phyloP scores from a whole-genome alignment of 2,888 invertebrate species.

The Coremacera marginata region DNA sequence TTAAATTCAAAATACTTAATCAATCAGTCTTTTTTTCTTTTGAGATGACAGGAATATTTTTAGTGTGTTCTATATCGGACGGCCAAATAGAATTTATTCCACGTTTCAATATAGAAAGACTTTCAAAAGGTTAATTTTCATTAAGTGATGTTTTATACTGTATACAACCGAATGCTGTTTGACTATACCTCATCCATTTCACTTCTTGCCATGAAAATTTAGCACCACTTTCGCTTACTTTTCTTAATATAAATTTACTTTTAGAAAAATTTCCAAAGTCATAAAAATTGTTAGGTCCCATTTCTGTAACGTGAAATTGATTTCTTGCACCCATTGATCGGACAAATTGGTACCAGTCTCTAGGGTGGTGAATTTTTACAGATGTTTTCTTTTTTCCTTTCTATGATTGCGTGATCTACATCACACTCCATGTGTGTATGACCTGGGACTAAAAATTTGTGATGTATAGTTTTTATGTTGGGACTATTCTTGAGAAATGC shows the following conservation, averaged over 20 bases:
- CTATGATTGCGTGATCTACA: background rate
- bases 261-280: background rate
- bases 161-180: no score
- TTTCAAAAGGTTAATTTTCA: no score
- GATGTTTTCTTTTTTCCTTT: background rate
- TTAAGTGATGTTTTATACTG: no score
- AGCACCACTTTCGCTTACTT: background rate
- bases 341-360: conserved; percentile 32
- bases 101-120: no score
- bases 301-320: background rate
- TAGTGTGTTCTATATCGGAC: background rate
- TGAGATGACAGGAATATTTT: background rate
- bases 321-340: background rate
- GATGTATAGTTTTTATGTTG: no score
- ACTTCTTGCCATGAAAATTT: background rate
- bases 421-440: background rate
- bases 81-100: background rate
- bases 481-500: no score
- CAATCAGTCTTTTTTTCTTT: background rate
- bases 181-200: background rate
- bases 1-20: background rate
- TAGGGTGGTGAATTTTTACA: conserved; percentile 34
- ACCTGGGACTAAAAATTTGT: background rate
- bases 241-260: background rate
- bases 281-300: background rate